Base-by-base conservation (phyloP, 2,113 vertebrate species). In the Eolophus roseicapilla region DNA sequence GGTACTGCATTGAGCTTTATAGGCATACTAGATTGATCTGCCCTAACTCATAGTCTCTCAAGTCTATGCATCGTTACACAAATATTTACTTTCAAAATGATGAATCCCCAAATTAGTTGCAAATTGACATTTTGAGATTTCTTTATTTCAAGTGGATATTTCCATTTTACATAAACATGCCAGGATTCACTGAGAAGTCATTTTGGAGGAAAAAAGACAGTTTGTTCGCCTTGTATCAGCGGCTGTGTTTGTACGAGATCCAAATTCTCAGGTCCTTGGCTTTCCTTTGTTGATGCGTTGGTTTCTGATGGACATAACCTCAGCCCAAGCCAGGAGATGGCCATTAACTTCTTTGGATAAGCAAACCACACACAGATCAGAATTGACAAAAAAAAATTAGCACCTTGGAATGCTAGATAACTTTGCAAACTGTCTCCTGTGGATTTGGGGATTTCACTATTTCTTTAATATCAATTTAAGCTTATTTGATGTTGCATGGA, bases 321-420 rank as follows among this genome's bases (percentile, higher is more conserved):
- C 49, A 57, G 12, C 27, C 57, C 7, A 81, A 60, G 3, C 13
- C 23, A 50, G 52, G 10, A 68, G 78, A 75, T 3, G 4, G 6
- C 9, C 13, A 10, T 39, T 93, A 8, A 7, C 24, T 73, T 57
- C 41, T 69, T 65, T 92, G 27, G 24, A 24, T 60, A 62, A 86
- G 11, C 2, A 90, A 65, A 39, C 13, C 41, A 33, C 33, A 55
- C 3, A 3, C 11, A 41, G 1, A 65, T 35, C 0, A 1, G 9
- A 52, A 5, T 3, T 55, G 29, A 76, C 12, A 73, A 92, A 74
- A 74, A 74, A 60, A 69, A 17, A 6, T 8, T 68, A 50, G 3
- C 39, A 24, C 14, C 27, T 86, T 9, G 3, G 63, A 77, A 52
- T 6, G 6, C 3, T 20, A 62, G 3, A 5, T 80, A 10, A 25